Conservation (phyloP, 2,888 invertebrate species). For the Poecilus cupreus region DNA sequence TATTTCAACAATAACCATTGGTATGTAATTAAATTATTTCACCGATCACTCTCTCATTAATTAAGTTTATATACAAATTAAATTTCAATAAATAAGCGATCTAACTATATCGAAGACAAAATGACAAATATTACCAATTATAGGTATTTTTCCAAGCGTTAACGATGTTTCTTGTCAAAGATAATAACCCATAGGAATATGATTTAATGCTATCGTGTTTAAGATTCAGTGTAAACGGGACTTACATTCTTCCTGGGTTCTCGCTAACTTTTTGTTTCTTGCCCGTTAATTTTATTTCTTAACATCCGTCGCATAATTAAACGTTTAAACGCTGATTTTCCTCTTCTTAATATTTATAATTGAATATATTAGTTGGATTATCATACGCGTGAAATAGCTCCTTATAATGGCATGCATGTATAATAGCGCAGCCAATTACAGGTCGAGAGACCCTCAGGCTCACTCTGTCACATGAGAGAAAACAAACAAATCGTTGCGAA, state of each 20-base stretch:
- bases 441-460: neutral
- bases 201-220: constrained; percentile 17
- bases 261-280: constrained; percentile 14
- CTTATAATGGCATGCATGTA: constrained; percentile 36
- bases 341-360: constrained; percentile 37
- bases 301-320: constrained; percentile 40
- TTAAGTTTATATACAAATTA: constrained; percentile 29
- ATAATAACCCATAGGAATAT: constrained; percentile 33
- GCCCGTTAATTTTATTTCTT: constrained; percentile 6
- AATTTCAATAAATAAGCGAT: constrained; percentile 11
- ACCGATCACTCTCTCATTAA: neutral
- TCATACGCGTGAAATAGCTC: constrained; percentile 38
- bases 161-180: constrained; percentile 7
- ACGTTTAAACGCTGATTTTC: neutral
- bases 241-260: constrained; percentile 12
- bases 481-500: constrained; percentile 38
- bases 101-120: neutral
- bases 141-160: constrained; percentile 6
- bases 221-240: constrained; percentile 43
- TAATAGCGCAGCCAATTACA: constrained; percentile 37
- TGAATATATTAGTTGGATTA: constrained; percentile 47
- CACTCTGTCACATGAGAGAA: constrained; percentile 12
- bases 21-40: neutral
- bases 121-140: constrained; percentile 37
- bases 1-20: neutral